Base-by-base conservation (phyloP, 2,797 vertebrate genomes). In the Peromyscus aztecus region DNA sequence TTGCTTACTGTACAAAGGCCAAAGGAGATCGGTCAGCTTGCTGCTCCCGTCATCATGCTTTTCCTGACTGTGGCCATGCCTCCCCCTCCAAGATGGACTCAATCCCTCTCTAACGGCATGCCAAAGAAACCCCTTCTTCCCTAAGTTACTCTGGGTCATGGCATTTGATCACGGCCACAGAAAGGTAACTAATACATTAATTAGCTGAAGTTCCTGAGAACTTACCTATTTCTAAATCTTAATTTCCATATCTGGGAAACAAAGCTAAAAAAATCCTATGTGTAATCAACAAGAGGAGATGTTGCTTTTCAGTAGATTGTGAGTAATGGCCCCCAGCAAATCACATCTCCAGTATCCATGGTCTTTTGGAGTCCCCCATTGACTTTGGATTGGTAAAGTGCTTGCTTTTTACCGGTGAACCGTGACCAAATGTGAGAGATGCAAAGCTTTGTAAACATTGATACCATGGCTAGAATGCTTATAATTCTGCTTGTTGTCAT, bases 151-250 rank as follows among this genome's bases (percentile, higher is more conserved):
- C 23, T 37, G 19, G 69, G 69, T 24, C 23, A 23, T 24, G 23
- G 52, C 52, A 55, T 61, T 61, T 37, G 9, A 73, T 73, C n/a
- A 21, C 71, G 21, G 69, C 19, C 40, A 24, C n/a, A 73, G 19
- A 40, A 73, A 11, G 21, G 37, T 40, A 40, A 40, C 17, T 40
- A 40, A 73, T 40, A 73, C n/a, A 73, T 12, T 40, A 40, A n/a
- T 12, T 27, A 69, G 11, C 19, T 69, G 37, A 83, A 63, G 75
- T 13, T n/a, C 9, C 73, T 65, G 23, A 73, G 37, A 80, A 80
- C 8, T n/a, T 86, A 59, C 1, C n/a, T 89, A 81, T 81, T 94
- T 81, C 85, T 82, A 69, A 86, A 82, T 81, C 34, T 94, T 89
- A 86, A 69, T 81, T 92, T 92, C 19, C 2, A 0, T n/a, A 55